Evolutionary conservation across 2,888 invertebrate species (phyloP).

Genomic region (Drosophila tripunctata): DNA sequence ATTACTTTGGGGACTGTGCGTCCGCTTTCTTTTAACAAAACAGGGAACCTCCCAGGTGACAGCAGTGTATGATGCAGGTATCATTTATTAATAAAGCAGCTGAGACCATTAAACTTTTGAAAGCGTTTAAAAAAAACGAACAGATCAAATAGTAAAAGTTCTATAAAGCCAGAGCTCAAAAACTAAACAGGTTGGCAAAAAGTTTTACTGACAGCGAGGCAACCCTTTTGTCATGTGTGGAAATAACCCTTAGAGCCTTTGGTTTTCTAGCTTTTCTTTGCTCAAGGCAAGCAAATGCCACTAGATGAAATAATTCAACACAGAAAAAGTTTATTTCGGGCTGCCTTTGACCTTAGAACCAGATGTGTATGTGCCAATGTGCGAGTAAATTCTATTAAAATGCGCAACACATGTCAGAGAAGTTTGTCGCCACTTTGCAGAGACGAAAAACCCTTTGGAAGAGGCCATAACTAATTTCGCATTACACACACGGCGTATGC

Average conservation of each 20-base stretch:
- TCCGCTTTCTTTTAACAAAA: constrained; percentile 1
- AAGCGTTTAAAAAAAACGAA: constrained; percentile 5
- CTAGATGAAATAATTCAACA: constrained; percentile 61
- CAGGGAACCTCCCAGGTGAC: neutral
- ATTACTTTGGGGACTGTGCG: constrained; percentile 16
- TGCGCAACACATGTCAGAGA: constrained; percentile 55
- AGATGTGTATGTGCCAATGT: constrained; percentile 46
- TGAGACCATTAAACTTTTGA: constrained; percentile 46
- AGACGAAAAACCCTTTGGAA: constrained; percentile 46
- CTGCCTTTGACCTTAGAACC: constrained; percentile 20
- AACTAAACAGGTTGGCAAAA: constrained; percentile 44
- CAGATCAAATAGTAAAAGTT: constrained; percentile 61
- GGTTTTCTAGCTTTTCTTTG: constrained; percentile 6
- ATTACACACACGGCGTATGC: constrained; percentile 53
- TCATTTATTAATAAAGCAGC: constrained; percentile 62
- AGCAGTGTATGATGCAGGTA: constrained; percentile 20
- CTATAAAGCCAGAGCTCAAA: constrained; percentile 6
- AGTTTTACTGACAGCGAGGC: constrained; percentile 14
- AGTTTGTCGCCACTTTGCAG: constrained; percentile 49
- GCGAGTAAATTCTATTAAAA: constrained; percentile 57
- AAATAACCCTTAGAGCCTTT: constrained; percentile 13
- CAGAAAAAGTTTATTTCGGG: constrained; percentile 21
- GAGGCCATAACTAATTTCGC: constrained; percentile 35
- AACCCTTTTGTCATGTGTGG: constrained; percentile 3
- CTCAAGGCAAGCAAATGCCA: constrained; percentile 12